Base-by-base conservation (phyloP, 2,797 vertebrate species). In the Emys orbicularis region DNA sequence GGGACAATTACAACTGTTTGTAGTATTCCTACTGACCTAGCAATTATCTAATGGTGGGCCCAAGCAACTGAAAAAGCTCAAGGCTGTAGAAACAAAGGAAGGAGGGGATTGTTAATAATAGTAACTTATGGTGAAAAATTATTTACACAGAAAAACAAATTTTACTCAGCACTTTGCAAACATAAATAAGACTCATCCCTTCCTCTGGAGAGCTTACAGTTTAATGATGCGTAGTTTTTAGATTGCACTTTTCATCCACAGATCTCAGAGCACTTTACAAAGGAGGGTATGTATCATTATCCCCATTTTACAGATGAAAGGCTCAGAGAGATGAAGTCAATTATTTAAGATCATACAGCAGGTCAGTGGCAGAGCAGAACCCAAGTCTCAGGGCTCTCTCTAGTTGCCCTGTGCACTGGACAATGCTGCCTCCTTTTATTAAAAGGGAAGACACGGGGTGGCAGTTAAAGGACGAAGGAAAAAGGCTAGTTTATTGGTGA, bases 191-290 rank as follows among this genome's bases (percentile, higher is more conserved):
- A 12, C 53, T 47, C 9, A 0, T 79, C 74, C 72, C 86, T 79
- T 89, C 81, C 97, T 92, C 86, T 93, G 80, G 86, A 95, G 88
- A 61, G 86, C 61, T 96, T 82, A 79, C 95, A 7, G 85, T 80
- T 96, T 94, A 97, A 34, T 91, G 88, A 93, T 93, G 21, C 47
- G 86, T 80, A 84, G 93, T 82, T n/a, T 92, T 96, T 92, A 94
- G n/a, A 21, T 23, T 6, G 72, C 65, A 94, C 91, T 96, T 90
- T 91, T 86, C 77, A 52, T 82, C 83, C 27, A 1, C 56, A 87
- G 34, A 88, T 91, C 89, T 96, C 72, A 18, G 87, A 95, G 80
- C 50, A n/a, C 88, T 95, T 93, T 90, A 87, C 83, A 94, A 90
- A 95, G 91, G 83, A 95, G 95, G 86, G 92, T 92, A 90, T 85